Conservation (phyloP, 2,888 invertebrate genomes). For the Pediacus dermestoides region DNA sequence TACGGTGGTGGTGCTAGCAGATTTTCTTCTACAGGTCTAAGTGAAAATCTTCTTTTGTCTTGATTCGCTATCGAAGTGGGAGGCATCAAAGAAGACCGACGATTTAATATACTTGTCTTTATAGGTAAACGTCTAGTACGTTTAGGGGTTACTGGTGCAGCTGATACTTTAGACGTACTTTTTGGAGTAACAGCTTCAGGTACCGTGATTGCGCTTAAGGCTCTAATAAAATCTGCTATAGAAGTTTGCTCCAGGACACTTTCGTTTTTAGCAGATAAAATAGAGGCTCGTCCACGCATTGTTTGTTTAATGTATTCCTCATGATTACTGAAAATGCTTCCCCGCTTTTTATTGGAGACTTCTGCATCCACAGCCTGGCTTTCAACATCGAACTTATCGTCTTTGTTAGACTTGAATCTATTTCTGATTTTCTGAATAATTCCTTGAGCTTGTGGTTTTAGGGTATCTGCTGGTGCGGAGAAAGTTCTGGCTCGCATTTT, state of each 20-base stretch:
- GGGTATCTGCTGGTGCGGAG: slow-evolving; percentile 21
- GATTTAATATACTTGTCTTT: slow-evolving; percentile 22
- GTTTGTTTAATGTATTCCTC: slow-evolving; percentile 32
- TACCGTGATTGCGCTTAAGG: slow-evolving; percentile 62
- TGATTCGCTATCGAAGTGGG: slow-evolving; percentile 10
- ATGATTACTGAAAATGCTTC: slow-evolving; percentile 45
- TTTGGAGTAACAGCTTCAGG: slow-evolving; percentile 47
- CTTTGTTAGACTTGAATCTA: slow-evolving; percentile 19
- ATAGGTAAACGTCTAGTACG: slow-evolving; percentile 27
- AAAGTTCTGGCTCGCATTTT: slow-evolving; percentile 30
- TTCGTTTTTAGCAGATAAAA: slow-evolving; percentile 45
- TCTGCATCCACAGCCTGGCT: slow-evolving; percentile 31
- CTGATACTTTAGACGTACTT: slow-evolving; percentile 51
- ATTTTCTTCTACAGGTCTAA: slow-evolving; percentile 36
- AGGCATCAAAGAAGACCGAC: slow-evolving; percentile 36
- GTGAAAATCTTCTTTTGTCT: slow-evolving; percentile 32
- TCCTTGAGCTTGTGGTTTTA: not conserved
- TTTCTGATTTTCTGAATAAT: slow-evolving; percentile 26
- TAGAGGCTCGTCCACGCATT: slow-evolving; percentile 30
- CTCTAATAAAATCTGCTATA: slow-evolving; percentile 75
- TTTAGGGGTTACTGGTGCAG: slow-evolving; percentile 5
- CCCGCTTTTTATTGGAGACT: slow-evolving; percentile 47
- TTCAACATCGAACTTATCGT: slow-evolving; percentile 33
- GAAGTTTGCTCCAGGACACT: slow-evolving; percentile 77
- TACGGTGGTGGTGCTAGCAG: slow-evolving; percentile 20